Evolutionary conservation across 92 coral and sea anemone genomes (phyloP), one percentile per base, ranked within the genome.

Genomic region (Montipora capitata): DNA sequence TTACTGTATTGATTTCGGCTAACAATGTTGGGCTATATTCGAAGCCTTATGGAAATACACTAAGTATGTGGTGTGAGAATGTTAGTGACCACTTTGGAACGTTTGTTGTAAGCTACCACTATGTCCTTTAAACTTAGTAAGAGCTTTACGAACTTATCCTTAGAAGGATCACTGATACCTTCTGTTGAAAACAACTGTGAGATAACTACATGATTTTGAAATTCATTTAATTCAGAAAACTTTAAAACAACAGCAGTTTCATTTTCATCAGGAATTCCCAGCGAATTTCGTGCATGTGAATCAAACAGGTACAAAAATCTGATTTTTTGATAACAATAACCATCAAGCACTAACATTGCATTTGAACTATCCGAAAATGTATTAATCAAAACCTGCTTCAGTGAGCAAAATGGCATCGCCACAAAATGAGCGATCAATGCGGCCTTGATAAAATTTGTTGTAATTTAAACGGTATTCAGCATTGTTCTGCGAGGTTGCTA

Each of bases 131-230:
- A 44, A 7, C 51, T 7, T 44, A 44, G 51, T 44, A 44, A 44
- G 51, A 44, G 5, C 51, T 44, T 44, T 44, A 44, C 51, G 8
- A 44, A 44, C 5, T 44, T 1, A 44, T 44, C 8, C 49, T 82
- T 62, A 39, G 78, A n/a, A 38, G 38, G 40, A 74, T 74, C 40
- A 80, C 1, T 64, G 7, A 65, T 7, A 80, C 40, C 76, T 4
- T 81, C 63, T 81, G 85, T 44, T 64, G 45, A 43, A 81, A 81
- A 48, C 77, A 67, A 27, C 64, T 65, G 52, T n/a, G 85, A 41
- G 66, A 81, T 81, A 12, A 61, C 87, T 70, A 20, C 27, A 20
- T 20, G 27, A 20, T 20, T 20, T 20, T 20, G 27, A 20, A 20
- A 20, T 20, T 20, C 27, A 20, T 20, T 20, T 20, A 20, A 20